Conservation (phyloP, 2,888 invertebrate species). For the Apoderus coryli region DNA sequence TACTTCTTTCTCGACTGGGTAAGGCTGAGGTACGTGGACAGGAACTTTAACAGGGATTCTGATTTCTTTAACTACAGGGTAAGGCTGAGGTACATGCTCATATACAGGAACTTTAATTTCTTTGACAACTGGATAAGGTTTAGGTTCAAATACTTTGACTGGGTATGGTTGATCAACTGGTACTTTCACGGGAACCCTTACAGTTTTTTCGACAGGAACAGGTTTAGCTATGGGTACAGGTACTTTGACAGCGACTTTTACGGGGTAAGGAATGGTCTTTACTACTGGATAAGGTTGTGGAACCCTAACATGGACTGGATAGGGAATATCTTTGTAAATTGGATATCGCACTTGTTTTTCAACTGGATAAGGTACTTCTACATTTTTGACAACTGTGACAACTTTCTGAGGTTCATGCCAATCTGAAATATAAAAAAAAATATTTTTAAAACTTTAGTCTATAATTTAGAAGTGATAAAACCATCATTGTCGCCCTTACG, state of each 20-base stretch:
- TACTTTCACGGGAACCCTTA: slow-evolving; percentile 48
- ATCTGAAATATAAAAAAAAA: slow-evolving; percentile 18
- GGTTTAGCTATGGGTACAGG: slow-evolving; percentile 48
- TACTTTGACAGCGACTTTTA: slow-evolving; percentile 50
- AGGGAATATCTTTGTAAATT: slow-evolving; percentile 51
- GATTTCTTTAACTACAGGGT: slow-evolving; percentile 47
- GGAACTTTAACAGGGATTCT: slow-evolving; percentile 40
- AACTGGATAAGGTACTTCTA: slow-evolving; percentile 46
- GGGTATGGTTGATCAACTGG: slow-evolving; percentile 49
- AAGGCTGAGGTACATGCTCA: slow-evolving; percentile 34
- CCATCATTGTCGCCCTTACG: too few relatives aligned
- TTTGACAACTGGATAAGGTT: slow-evolving; percentile 47
- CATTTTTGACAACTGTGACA: slow-evolving; percentile 39
- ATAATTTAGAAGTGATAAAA: too few relatives aligned
- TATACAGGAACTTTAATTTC: slow-evolving; percentile 38
- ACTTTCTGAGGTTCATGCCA: slow-evolving; percentile 15
- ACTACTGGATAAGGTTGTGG: slow-evolving; percentile 59
- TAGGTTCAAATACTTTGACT: slow-evolving; percentile 37
- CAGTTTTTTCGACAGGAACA: slow-evolving; percentile 51
- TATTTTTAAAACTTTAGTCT: too few relatives aligned
- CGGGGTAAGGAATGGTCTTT: slow-evolving; percentile 50
- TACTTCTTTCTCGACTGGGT: slow-evolving; percentile 44
- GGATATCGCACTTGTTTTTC: slow-evolving; percentile 54
- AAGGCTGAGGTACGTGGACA: slow-evolving; percentile 42
- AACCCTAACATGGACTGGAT: slow-evolving; percentile 49